Conservation (phyloP, 2,113 vertebrate genomes). For the Dolichallabes microphthalmus region DNA sequence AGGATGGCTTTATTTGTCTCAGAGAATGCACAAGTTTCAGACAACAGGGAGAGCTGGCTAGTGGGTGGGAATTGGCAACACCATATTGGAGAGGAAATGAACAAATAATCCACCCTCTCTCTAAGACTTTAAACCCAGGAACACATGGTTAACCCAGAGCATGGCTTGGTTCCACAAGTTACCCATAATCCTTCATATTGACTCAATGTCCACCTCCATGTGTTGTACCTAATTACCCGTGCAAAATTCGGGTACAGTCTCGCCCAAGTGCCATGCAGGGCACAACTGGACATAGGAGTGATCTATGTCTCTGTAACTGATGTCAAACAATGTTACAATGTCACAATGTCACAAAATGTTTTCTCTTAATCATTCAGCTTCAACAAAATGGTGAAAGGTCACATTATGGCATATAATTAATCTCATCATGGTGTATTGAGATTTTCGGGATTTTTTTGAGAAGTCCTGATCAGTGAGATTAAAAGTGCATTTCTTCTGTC, state of each 20-base stretch:
- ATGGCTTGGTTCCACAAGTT: background rate
- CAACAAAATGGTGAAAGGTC: background rate
- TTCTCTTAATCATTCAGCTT: background rate
- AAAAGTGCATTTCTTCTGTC: conserved; percentile 15
- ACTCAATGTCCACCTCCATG: background rate
- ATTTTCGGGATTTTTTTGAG: background rate
- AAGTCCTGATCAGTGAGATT: background rate
- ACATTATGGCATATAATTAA: background rate
- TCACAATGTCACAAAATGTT: too few relatives aligned
- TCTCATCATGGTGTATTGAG: background rate
- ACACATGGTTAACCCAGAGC: conserved; percentile 6
- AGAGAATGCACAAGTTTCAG: background rate
- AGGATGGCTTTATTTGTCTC: background rate
- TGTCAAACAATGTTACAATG: too few relatives aligned
- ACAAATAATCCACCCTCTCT: conserved; percentile 6
- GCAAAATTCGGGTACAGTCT: background rate
- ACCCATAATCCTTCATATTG: conserved; percentile 15
- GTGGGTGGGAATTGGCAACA: background rate
- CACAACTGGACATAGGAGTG: background rate
- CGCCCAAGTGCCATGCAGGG: background rate
- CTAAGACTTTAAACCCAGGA: conserved; percentile 15
- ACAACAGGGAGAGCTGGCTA: background rate
- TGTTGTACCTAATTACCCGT: conserved; percentile 5
- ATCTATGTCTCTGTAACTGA: background rate
- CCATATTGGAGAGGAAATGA: background rate